These are phyloP conservation scores for Monoplex corrugatus DNA, from an alignment of 2,888 invertebrate genomes.

Conservation along the genomic window DNA sequence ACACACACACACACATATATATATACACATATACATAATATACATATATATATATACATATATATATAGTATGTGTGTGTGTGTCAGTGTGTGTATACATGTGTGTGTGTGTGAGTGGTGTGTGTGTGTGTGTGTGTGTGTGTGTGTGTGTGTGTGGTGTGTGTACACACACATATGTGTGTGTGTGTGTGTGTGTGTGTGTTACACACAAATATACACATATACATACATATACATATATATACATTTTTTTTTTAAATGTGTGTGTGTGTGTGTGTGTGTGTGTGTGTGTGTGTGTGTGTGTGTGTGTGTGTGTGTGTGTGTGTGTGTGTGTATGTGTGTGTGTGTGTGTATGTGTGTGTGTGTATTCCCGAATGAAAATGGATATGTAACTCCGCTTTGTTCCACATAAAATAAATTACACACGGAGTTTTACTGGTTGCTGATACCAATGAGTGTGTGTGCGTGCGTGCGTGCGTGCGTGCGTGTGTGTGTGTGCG, in stretches of 20 bases:
- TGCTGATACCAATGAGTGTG: no score
- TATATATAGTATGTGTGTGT: not conserved
- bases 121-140: not conserved
- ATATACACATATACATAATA: not conserved
- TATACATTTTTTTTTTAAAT: no score
- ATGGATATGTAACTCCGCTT: not conserved
- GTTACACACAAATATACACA: no score
- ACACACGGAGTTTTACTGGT: no score
- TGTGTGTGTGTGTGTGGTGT: not conserved
- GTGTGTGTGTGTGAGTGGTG: not conserved
- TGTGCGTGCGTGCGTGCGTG: not conserved
- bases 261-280: not conserved
- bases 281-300: not conserved
- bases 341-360: not conserved
- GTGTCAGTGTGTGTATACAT: not conserved
- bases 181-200: not conserved
- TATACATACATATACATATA: no score
- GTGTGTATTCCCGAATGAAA: not conserved
- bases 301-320: not conserved
- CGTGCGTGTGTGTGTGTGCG: not conserved
- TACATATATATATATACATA: not conserved
- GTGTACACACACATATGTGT: not conserved
- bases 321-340: not conserved
- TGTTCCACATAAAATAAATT: no score
- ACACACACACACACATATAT: not conserved